phyloP scores from a whole-genome alignment of 2,113 vertebrate species.

The Sinocyclocheilus anshuiensis region DNA sequence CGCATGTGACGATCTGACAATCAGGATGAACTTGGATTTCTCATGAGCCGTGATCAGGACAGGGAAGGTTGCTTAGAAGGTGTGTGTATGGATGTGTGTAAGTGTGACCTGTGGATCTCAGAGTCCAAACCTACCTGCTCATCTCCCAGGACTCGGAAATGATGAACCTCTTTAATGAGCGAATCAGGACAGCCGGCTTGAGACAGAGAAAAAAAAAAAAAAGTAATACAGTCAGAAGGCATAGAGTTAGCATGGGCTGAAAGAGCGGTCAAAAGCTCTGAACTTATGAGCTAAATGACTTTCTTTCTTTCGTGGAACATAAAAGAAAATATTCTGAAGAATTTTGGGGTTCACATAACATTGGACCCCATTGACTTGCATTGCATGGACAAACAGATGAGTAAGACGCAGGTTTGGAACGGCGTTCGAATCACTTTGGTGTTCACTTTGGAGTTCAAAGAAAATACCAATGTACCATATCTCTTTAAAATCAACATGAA shows the following conservation, averaged over 20 bases:
- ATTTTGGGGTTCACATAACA: not conserved
- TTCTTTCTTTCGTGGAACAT: not conserved
- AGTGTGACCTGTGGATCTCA: not conserved
- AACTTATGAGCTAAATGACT: not conserved
- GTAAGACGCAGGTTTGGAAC: not conserved
- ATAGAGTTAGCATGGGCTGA: not conserved
- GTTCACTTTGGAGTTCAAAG: too few relatives aligned
- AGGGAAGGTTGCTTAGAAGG: conserved; percentile 7
- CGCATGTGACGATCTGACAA: conserved; percentile 66
- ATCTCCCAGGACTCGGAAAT: conserved; percentile 88
- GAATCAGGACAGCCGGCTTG: conserved; percentile 85
- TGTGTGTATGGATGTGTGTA: conserved; percentile 5
- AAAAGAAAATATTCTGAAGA: not conserved
- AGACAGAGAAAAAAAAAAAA: not conserved
- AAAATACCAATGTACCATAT: too few relatives aligned
- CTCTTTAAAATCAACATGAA: too few relatives aligned
- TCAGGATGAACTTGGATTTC: conserved; percentile 53
- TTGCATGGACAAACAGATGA: not conserved
- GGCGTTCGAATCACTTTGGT: too few relatives aligned
- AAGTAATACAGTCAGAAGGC: not conserved
- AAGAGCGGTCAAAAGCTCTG: not conserved
- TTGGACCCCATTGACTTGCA: not conserved
- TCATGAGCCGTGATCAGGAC: conserved; percentile 53
- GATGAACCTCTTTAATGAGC: conserved; percentile 90
- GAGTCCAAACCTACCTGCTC: conserved; percentile 82